These are phyloP conservation scores for Cryptomyrus ogoouensis DNA, from an alignment of 2,113 vertebrate species.

Conservation along the genomic window DNA sequence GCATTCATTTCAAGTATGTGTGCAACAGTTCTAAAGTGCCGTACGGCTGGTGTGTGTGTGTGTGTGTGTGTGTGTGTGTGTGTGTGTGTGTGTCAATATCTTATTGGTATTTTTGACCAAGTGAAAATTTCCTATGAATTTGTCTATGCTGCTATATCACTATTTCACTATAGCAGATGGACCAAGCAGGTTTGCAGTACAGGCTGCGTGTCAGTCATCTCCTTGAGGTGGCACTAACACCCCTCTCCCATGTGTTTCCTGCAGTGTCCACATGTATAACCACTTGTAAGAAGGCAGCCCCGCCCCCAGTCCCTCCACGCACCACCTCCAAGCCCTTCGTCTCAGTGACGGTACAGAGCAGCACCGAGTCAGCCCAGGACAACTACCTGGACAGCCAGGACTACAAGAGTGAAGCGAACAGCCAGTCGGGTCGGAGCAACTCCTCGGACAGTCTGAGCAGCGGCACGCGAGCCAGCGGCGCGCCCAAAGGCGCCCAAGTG, in stretches of 20 bases:
- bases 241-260: constrained; percentile 16
- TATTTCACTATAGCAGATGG: neutral
- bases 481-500: constrained; percentile 73
- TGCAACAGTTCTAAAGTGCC: neutral
- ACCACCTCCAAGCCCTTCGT: constrained; percentile 98
- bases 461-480: constrained; percentile 77
- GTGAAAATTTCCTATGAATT: neutral
- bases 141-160: neutral
- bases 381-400: constrained; percentile 93
- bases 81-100: neutral
- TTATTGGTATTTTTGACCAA: neutral
- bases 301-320: constrained; percentile 92
- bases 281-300: constrained; percentile 92
- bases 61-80: neutral
- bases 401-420: constrained; percentile 86
- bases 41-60: neutral
- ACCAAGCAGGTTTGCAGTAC: neutral
- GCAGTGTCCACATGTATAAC: constrained; percentile 92
- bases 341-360: constrained; percentile 97
- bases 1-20: neutral
- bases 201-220: neutral
- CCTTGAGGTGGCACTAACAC: neutral
- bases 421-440: constrained; percentile 95
- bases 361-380: constrained; percentile 96
- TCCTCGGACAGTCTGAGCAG: constrained; percentile 96